phyloP scores from a whole-genome alignment of 2,797 vertebrate genomes.

The Sebastes taczanowskii region DNA sequence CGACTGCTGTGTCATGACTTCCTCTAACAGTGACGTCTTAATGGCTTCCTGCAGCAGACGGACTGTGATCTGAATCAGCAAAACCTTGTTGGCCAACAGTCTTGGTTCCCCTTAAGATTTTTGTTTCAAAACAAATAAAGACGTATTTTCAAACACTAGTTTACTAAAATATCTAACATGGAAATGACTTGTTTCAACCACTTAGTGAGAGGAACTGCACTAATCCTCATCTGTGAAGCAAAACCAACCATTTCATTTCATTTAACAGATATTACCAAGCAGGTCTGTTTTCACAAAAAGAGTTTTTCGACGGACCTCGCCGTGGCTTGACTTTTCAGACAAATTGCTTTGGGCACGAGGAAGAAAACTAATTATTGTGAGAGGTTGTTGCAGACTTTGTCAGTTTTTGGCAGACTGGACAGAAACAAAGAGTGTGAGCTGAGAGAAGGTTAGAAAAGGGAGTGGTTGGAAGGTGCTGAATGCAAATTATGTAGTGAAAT shows the following conservation, averaged over 20 bases:
- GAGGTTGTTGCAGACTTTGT: constrained; percentile 22
- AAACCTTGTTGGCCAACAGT: neutral
- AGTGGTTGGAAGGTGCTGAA: neutral
- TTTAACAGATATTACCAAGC: neutral
- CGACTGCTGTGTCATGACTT: neutral
- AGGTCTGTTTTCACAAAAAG: neutral
- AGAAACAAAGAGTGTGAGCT: constrained; percentile 7
- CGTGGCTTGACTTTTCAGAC: neutral
- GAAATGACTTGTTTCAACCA: neutral
- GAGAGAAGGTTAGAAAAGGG: neutral
- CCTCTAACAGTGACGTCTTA: neutral
- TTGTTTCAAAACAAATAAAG: neutral
- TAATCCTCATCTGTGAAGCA: neutral
- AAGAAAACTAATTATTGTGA: constrained; percentile 9
- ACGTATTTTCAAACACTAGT: neutral
- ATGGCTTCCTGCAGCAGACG: neutral
- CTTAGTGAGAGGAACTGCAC: neutral
- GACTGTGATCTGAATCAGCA: neutral
- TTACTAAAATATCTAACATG: neutral
- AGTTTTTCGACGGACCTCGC: neutral
- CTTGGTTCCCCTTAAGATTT: neutral
- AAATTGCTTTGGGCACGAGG: neutral
- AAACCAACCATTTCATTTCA: neutral
- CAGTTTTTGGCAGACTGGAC: constrained; percentile 13
- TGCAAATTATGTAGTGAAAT: neutral